These are phyloP conservation scores for Stegastes partitus DNA, from an alignment of 2,113 vertebrate genomes.

Conservation along the genomic window DNA sequence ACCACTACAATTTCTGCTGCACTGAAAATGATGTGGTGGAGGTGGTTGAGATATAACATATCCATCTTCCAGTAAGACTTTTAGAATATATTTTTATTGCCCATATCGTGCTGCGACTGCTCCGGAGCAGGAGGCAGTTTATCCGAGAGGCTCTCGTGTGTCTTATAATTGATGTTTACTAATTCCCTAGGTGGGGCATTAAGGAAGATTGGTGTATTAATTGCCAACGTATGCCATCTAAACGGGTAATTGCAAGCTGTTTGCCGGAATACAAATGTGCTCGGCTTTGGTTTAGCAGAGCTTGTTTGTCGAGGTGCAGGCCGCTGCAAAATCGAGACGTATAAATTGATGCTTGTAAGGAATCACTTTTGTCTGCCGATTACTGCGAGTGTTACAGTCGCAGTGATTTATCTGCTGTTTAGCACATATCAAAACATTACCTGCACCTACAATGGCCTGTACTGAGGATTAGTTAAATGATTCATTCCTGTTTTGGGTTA, in stretches of 20 bases:
- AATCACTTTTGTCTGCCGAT: too few species aligned
- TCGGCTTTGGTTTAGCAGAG: slow-evolving; percentile 47
- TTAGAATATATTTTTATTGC: slow-evolving; percentile 6
- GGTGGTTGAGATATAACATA: slow-evolving; percentile 14
- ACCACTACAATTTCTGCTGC: background rate
- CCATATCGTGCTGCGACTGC: slow-evolving; percentile 18
- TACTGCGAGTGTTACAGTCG: too few species aligned
- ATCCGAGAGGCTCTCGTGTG: slow-evolving; percentile 57
- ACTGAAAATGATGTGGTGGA: slow-evolving; percentile 15
- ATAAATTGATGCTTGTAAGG: slow-evolving; percentile 49
- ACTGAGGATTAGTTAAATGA: background rate
- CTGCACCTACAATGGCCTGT: background rate
- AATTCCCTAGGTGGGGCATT: slow-evolving; percentile 65
- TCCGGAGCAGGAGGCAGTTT: slow-evolving; percentile 35
- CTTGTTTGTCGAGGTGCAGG: slow-evolving; percentile 48
- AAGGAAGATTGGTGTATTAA: slow-evolving; percentile 79
- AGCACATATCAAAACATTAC: background rate
- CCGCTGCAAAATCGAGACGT: slow-evolving; percentile 27
- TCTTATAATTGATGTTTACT: slow-evolving; percentile 72
- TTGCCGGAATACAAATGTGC: slow-evolving; percentile 62
- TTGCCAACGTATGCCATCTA: slow-evolving; percentile 66
- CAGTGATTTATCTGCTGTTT: too few species aligned
- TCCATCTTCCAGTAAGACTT: slow-evolving; percentile 7
- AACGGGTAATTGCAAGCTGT: slow-evolving; percentile 64
- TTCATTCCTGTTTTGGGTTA: background rate